Evolutionary conservation across 2,888 invertebrate species (phyloP), one percentile per base, ranked within the genome.

Genomic region (Aphidius colemani): DNA sequence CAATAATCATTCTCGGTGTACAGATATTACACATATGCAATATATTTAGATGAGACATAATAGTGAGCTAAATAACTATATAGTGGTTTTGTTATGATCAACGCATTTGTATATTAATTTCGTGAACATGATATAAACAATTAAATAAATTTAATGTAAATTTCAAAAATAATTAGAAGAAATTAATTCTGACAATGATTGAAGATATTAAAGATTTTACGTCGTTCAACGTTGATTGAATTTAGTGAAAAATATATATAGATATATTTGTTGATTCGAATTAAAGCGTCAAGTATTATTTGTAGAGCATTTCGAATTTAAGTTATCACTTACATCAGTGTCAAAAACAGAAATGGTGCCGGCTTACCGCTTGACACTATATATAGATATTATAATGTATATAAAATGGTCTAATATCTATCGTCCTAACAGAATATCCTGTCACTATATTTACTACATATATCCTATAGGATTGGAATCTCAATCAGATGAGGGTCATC

Each of bases 401-500:
- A 57, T 57, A 74, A 79, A 78, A 72, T 74, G 75, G 72, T 72
- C 74, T 74, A 76, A 78, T 78, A 75, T 76, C 75, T 71, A 76
- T 77, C 75, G 73, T 70, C 68, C 72, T 69, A 69, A 68, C 66
- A 67, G 62, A 69, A 68, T 66, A 58, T 58, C 44, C 59, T 66
- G 63, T 69, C 63, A 63, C 60, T 59, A 30, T 30, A 30, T 30
- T 5, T 30, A 30, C 30, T 30, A 5, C 5, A 48, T 53, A 49
- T 55, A 45, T 66, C 61, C 59, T 50, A 53, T 64, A 41, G 64
- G 68, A 70, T 70, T 65, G 66, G 66, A 64, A 75, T 77, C 74
- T 59, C 59, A 62, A 46, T 64, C 58, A 65, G 30, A 30, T 5
- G 45, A 78, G 79, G 75, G 77, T 75, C 76, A 77, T 79, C 75